Conservation (phyloP, 2,113 vertebrate genomes). For the Furnarius figulus region DNA sequence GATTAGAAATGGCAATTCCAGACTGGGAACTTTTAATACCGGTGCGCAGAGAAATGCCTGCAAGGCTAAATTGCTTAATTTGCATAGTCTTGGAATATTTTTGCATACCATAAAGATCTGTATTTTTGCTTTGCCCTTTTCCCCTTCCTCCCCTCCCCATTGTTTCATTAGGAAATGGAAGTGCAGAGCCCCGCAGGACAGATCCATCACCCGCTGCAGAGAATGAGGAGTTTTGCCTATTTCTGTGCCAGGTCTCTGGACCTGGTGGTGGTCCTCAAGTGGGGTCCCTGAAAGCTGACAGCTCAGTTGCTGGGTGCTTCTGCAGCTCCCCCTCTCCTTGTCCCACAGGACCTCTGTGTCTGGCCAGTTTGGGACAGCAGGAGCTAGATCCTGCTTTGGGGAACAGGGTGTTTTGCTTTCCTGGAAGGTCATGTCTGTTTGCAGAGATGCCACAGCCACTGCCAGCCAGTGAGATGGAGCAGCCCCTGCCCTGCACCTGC, state of each 20-base stretch:
- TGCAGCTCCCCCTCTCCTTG: neutral
- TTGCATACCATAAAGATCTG: slow-evolving; percentile 1
- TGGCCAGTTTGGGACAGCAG: neutral
- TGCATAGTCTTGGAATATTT: slow-evolving; percentile 60
- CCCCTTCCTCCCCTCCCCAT: neutral
- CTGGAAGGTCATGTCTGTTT: neutral
- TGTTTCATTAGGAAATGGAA: neutral
- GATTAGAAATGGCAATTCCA: slow-evolving; percentile 10
- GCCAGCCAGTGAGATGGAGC: neutral
- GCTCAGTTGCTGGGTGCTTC: neutral
- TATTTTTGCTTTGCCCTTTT: slow-evolving; percentile 3
- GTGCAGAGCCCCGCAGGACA: fast-evolving
- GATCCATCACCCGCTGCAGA: fast-evolving
- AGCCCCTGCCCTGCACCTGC: neutral
- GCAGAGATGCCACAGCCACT: neutral
- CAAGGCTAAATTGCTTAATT: slow-evolving; percentile 49
- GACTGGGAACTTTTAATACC: neutral
- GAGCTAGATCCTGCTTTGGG: neutral
- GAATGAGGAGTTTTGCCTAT: neutral
- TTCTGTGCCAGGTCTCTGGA: neutral
- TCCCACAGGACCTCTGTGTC: fast-evolving
- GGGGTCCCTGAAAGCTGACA: neutral
- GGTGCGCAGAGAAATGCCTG: neutral
- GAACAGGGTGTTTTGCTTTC: fast-evolving
- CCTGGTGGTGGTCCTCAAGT: fast-evolving